Conservation (phyloP, 2,797 vertebrate species). For the Enteromius treurensis region DNA sequence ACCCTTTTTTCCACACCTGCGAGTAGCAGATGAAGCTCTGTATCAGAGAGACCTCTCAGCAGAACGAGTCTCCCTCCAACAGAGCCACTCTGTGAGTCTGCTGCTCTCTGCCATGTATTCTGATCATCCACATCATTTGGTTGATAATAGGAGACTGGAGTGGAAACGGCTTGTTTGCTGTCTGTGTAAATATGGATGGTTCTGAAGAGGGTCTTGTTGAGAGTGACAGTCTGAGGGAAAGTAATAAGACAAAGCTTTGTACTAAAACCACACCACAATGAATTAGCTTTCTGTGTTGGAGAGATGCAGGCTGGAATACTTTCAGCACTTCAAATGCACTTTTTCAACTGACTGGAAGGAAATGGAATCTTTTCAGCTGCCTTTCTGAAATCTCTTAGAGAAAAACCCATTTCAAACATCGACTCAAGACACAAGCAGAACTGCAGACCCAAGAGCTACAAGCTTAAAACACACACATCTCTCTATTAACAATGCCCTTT, state of each 20-base stretch:
- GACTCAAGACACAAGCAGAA: slow-evolving; percentile 9
- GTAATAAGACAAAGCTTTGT: slow-evolving; percentile 29
- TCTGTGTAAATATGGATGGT: slow-evolving; percentile 28
- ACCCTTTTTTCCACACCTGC: slow-evolving; percentile 27
- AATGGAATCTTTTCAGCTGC: neutral
- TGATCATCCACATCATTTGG: slow-evolving; percentile 48
- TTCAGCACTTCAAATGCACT: slow-evolving; percentile 4
- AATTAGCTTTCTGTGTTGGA: neutral
- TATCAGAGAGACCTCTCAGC: slow-evolving; percentile 42
- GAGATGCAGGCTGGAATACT: neutral
- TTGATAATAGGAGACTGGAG: slow-evolving; percentile 40
- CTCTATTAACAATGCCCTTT: neutral
- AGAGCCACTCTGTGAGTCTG: slow-evolving; percentile 40
- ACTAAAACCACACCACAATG: neutral
- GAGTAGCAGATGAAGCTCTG: slow-evolving; percentile 24
- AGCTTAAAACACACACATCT: neutral
- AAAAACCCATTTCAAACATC: neutral
- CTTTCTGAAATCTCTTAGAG: neutral
- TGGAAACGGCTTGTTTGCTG: slow-evolving; percentile 22
- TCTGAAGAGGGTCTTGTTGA: slow-evolving; percentile 20
- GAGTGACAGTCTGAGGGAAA: slow-evolving; percentile 30
- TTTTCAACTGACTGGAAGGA: slow-evolving; percentile 7
- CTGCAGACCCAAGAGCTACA: neutral
- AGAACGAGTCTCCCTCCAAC: slow-evolving; percentile 12
- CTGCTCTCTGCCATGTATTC: slow-evolving; percentile 38